Evolutionary conservation across 2,797 vertebrate genomes (phyloP), one percentile per base, ranked within the genome.

Genomic region (Sciaenops ocellatus): DNA sequence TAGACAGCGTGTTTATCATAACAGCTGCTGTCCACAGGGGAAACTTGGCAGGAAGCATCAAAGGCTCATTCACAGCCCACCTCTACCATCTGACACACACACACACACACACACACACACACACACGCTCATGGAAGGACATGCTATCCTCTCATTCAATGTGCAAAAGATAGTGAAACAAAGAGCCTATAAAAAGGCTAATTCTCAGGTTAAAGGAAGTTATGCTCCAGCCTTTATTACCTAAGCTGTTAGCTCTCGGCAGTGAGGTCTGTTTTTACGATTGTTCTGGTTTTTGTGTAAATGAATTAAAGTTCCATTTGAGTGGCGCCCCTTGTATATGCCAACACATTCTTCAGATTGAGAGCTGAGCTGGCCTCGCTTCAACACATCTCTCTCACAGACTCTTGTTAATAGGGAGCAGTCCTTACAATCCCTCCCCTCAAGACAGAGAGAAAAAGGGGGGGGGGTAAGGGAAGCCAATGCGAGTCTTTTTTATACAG

Each of bases 1-100:
- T 88, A 93, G 91, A 94, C 93, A 90, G 90, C 56, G 65, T 93
- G 93, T 95, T 93, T 94, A 94, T 94, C 94, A 93, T 90, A 95
- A 94, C 93, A 95, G 91, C 90, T 93, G 91, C 92, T 90, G 91
- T 94, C 92, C 94, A 91, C 93, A 87, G 91, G 92, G 92, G 90
- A 94, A 95, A 95, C 90, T 91, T 94, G 94, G 94, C 94, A 89
- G 83, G 74, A 78, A 63, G 80, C 89, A 93, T 95, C 91, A 94
- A 93, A 93, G 90, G 69, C 75, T 85, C 76, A 89, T 93, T 93
- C 89, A 91, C 87, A 90, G 83, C 87, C 91, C 93, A 94, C 91
- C 89, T 93, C 93, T 73, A 86, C 86, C 89, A 89, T 88, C 87
- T 88, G 80, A 92, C 85, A 87, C 75, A 88, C 84, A 85, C 6